Base-by-base conservation (phyloP, 2,797 vertebrate genomes). In the Carapus acus region DNA sequence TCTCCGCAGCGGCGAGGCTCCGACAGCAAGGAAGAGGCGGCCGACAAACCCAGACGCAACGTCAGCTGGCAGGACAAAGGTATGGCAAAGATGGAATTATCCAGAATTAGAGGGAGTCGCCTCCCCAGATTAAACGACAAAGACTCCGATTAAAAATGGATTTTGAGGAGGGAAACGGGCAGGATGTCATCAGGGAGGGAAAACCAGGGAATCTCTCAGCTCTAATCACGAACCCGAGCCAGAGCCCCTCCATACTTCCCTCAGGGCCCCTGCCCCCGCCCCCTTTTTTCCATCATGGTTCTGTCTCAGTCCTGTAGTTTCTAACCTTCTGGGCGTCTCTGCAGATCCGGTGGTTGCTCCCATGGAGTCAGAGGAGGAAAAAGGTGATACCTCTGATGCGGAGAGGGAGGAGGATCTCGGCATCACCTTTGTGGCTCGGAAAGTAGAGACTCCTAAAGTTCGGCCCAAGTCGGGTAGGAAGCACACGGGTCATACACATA, bases 371-470 rank as follows among this genome's bases (percentile, higher is more conserved):
- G 91, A 93, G 9, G 89, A 88, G 13, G 90, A 91, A 2, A 90
- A 88, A 54, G 90, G 78, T 0, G 88, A 91, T 12, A 85, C 85
- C 52, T 90, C 90, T 0, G 90, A 92, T 59, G 75, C 86, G 0
- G 93, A 94, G 73, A 92, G 88, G 53, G 94, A 95, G 6, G 94
- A 94, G 0, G 94, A 97, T 0, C 85, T 94, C 12, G 94, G 94
- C 1, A 97, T 97, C 54, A 92, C 91, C 49, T 97, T 97, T 6
- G 67, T 94, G 1, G 94, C 92, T 71, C 89, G 87, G 15, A 90
- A 91, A 23, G 83, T 78, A 7, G 92, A 94, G 57, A 88, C 90
- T 14, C 88, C 90, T 6, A 92, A 91, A 71, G 83, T 86, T 31
- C 83, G 88, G 50, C 88, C 88, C 17, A 62, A 87, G 69, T 89